Evolutionary conservation across 2,113 vertebrate genomes (phyloP).

Genomic region (Brachyhypopomus occidentalis): DNA sequence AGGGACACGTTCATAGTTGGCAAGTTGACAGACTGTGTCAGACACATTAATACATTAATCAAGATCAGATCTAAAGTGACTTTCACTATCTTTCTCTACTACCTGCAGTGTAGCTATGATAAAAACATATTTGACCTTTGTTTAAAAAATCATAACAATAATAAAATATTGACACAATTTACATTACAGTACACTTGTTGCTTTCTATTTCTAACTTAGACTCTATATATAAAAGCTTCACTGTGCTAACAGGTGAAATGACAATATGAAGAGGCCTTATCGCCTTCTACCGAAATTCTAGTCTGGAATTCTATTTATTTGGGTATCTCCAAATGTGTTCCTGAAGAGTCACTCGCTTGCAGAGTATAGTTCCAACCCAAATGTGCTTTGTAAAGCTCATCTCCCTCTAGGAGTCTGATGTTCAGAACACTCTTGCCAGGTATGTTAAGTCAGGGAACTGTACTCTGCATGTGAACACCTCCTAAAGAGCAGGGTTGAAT

Average conservation of each 20-base stretch:
- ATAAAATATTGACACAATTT: conserved; percentile 65
- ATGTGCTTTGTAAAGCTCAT: background rate
- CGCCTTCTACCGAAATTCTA: conserved; percentile 55
- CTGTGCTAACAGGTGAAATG: conserved; percentile 33
- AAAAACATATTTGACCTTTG: conserved; percentile 73
- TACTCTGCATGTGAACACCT: background rate
- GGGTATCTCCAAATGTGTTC: background rate
- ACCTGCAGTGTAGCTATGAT: conserved; percentile 74
- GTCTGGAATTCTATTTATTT: background rate
- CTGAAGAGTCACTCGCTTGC: background rate
- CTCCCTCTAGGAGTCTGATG: too few species aligned
- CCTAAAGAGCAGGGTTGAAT: conserved; percentile 47
- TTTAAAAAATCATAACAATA: conserved; percentile 65
- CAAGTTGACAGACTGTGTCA: conserved; percentile 75
- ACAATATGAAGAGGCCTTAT: conserved; percentile 63
- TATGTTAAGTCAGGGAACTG: background rate
- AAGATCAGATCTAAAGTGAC: conserved; percentile 70
- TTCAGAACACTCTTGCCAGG: too few species aligned
- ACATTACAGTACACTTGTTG: conserved; percentile 75
- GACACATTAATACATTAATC: conserved; percentile 78
- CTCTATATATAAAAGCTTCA: conserved; percentile 75
- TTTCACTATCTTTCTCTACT: conserved; percentile 70
- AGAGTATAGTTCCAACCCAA: background rate
- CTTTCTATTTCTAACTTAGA: conserved; percentile 65
- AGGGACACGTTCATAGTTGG: conserved; percentile 68